Percentiles rank a stretch among this genome's conserved stretches.
These are phyloP conservation scores for Agrilus mali DNA, from an alignment of 2,888 invertebrate genomes.

Conservation along the genomic window DNA sequence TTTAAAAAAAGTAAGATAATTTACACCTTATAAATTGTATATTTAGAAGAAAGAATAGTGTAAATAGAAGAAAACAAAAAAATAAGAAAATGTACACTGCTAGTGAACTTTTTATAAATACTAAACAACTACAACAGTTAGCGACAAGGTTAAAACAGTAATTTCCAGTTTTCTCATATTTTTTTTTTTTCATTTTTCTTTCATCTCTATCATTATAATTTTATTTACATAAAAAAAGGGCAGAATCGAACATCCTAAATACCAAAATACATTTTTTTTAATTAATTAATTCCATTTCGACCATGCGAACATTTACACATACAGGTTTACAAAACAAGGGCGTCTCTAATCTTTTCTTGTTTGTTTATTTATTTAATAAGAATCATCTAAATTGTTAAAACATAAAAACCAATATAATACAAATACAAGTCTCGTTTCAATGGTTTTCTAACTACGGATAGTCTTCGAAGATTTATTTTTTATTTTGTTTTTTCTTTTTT, in stretches of 20 bases:
- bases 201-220: neutral
- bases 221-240: neutral
- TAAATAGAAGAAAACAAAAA: neutral
- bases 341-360: neutral
- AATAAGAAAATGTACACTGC: conserved; percentile 4
- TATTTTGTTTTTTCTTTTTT: too few relatives aligned
- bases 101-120: conserved; percentile 10
- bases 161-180: conserved; percentile 5
- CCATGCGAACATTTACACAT: neutral
- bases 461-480: too few relatives aligned
- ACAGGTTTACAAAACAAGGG: neutral
- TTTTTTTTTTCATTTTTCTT: neutral
- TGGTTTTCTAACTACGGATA: too few relatives aligned
- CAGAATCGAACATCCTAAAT: neutral
- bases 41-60: too few relatives aligned
- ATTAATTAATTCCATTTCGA: neutral
- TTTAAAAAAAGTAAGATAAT: too few relatives aligned
- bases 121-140: conserved; percentile 7
- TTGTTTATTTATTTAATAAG: neutral
- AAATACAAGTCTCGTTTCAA: too few relatives aligned
- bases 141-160: conserved; percentile 12
- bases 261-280: neutral
- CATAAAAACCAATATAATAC: too few relatives aligned
- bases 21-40: too few relatives aligned
- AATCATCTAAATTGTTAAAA: too few relatives aligned